Conservation (phyloP, 64 coral and sea anemone genomes). For the Orbicella faveolata region DNA sequence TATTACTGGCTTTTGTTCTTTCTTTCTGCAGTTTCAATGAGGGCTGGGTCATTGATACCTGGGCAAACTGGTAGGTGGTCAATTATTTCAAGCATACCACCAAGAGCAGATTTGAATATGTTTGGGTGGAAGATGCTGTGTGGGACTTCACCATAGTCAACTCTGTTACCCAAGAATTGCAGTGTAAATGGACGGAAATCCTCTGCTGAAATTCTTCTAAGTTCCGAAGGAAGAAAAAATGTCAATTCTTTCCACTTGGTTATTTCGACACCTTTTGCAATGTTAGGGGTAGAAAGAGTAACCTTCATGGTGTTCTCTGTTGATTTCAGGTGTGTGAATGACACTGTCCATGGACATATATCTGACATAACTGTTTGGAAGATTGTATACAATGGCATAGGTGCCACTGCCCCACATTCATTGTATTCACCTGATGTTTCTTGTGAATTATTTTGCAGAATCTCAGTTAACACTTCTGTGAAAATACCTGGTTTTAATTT, state of each 20-base stretch:
- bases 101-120: conserved; percentile 6
- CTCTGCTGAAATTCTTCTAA: neutral
- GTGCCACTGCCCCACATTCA: conserved; percentile 15
- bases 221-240: conserved; percentile 6
- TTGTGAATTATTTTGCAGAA: neutral
- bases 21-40: conserved; percentile 11
- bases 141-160: neutral
- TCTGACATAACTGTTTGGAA: conserved; percentile 12
- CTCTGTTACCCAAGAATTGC: conserved; percentile 32
- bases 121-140: conserved; percentile 4
- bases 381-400: neutral
- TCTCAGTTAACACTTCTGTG: no score
- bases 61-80: conserved; percentile 7
- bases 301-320: neutral
- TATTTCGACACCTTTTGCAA: conserved; percentile 32
- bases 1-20: neutral
- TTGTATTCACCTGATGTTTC: neutral
- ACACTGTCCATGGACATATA: conserved; percentile 3
- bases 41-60: neutral
- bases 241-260: conserved; percentile 51
- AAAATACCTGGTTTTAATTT: no score
- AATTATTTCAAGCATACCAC: neutral
- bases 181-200: conserved; percentile 17
- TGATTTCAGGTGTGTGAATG: neutral
- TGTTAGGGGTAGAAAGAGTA: neutral